phyloP scores from a whole-genome alignment of 2,888 invertebrate species.

The Rhaphigaster nebulosa region DNA sequence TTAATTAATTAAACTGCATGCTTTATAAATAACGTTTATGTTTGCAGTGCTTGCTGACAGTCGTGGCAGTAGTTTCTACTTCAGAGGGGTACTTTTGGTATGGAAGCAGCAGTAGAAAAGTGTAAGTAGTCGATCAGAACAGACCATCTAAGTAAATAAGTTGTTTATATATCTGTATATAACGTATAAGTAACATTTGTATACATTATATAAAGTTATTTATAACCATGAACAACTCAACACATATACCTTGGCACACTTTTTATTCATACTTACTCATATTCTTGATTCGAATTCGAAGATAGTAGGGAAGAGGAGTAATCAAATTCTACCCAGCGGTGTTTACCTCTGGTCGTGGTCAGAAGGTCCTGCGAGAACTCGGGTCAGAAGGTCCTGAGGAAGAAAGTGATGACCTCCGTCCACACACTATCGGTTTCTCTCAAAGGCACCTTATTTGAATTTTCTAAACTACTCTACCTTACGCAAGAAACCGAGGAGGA shows the following conservation, averaged over 20 bases:
- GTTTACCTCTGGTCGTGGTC: constrained; percentile 3
- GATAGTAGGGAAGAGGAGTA: not conserved
- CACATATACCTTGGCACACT: not conserved
- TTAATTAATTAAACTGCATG: too few relatives aligned
- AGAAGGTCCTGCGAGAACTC: constrained; percentile 8
- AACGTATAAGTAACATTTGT: not conserved
- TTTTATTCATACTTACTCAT: not conserved
- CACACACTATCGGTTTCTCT: constrained; percentile 36
- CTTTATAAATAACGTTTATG: not conserved
- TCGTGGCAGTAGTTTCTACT: constrained; percentile 8
- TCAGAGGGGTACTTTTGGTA: constrained; percentile 10
- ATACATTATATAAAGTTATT: not conserved
- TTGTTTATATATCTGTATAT: not conserved
- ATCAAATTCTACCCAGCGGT: not conserved
- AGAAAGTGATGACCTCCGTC: constrained; percentile 44
- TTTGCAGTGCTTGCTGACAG: not conserved
- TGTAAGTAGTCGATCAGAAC: not conserved
- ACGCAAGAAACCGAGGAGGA: not conserved
- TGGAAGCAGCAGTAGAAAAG: not conserved
- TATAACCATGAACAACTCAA: not conserved
- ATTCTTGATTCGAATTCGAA: not conserved
- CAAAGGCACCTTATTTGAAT: constrained; percentile 22
- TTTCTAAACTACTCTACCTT: constrained; percentile 26
- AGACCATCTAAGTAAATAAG: not conserved
- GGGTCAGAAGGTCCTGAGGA: constrained; percentile 43